Base-by-base conservation (phyloP, 2,113 vertebrate species). In the Nothocercus nigrocapillus region DNA sequence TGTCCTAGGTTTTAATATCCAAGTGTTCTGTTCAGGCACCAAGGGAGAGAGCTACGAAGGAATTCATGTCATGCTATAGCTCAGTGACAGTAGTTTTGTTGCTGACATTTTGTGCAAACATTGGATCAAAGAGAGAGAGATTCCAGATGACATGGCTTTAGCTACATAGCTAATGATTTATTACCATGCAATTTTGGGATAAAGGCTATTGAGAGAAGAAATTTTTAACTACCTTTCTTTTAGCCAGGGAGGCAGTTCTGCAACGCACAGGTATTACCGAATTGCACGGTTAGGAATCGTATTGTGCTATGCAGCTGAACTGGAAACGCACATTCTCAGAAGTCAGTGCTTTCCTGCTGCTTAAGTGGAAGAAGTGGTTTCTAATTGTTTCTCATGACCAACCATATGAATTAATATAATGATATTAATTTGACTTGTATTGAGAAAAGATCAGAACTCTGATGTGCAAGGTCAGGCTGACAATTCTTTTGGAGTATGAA, bases 361-460 rank as follows among this genome's bases (percentile, higher is more conserved):
- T 8, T 69, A 28, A 81, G 24, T 54, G 54, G 54, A 32, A 58
- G 18, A 58, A 32, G 28, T 58, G 9, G 54, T 58, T 58, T 58
- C 54, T 32, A 21, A 32, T 58, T 18, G 30, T 58, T 58, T 32
- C 30, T 58, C 54, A 32, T 18, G 54, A 32, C 16, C 54, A 58
- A 30, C 17, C 16, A 18, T 10, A 58, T 32, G 28, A 58, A 58
- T 58, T 58, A 56, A 32, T 30, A 58, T 58, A 95, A 66, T 63
- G 40, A 30, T 34, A 49, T 56, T 62, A n/a, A 56, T 75, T 90
- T 56, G 45, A 83, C 30, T 70, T 13, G 5, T 62, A 19, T 36
- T 51, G 51, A 88, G 28, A 95, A 90, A 93, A 49, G 76, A 63
- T 91, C n/a, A 75, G 45, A 82, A 63, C 36, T 38, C 25, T 68